These are phyloP conservation scores for Iselma pallidipennis DNA, from an alignment of 2,888 invertebrate genomes.

Conservation along the genomic window DNA sequence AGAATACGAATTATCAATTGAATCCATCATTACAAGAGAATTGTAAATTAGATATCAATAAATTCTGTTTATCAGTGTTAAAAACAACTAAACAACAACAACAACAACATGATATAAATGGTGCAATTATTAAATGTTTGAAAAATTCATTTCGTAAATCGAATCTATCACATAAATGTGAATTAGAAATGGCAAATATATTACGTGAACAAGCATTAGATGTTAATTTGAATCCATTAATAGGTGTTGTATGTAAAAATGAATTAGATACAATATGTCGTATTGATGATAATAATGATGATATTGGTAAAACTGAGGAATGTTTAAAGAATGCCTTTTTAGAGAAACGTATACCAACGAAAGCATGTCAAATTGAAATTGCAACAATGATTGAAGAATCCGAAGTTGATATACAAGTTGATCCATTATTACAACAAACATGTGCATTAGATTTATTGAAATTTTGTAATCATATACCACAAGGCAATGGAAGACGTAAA, in stretches of 20 bases:
- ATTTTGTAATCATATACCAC: conserved; percentile 77
- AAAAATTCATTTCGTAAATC: conserved; percentile 78
- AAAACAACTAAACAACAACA: conserved; percentile 51
- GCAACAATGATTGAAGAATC: conserved; percentile 87
- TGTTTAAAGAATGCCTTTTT: conserved; percentile 87
- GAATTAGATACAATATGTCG: conserved; percentile 71
- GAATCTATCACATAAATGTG: conserved; percentile 75
- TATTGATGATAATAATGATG: conserved; percentile 59
- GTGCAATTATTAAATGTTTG: conserved; percentile 81
- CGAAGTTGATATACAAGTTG: conserved; percentile 92
- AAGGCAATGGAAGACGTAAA: conserved; percentile 89
- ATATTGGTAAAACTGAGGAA: conserved; percentile 75
- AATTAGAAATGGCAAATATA: conserved; percentile 79
- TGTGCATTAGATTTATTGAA: conserved; percentile 84
- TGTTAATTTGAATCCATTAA: conserved; percentile 85
- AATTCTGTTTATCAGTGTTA: conserved; percentile 53
- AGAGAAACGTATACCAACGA: conserved; percentile 71
- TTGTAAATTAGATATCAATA: conserved; percentile 81
- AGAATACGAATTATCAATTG: conserved; percentile 86
- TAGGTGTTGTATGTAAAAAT: conserved; percentile 79
- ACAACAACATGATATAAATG: conserved; percentile 71
- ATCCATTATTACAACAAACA: conserved; percentile 86
- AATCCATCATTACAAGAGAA: conserved; percentile 82
- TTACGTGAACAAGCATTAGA: conserved; percentile 89
- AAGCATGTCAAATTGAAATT: conserved; percentile 81